Evolutionary conservation across 2,113 vertebrate genomes (phyloP), one percentile per base, ranked within the genome.

Genomic region (Neolamprologus fasciatus): DNA sequence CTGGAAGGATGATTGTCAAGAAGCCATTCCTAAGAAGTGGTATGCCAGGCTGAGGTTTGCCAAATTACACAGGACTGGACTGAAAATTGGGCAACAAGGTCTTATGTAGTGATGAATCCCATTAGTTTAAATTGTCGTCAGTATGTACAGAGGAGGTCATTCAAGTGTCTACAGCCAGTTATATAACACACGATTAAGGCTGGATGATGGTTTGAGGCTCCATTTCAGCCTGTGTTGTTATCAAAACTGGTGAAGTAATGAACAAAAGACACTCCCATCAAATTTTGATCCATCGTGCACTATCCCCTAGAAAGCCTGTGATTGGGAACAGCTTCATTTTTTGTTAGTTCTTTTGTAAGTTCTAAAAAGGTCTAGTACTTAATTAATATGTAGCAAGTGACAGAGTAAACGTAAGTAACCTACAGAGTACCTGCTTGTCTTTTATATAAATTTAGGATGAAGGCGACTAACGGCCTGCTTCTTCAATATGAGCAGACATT

Each of bases 401-500:
- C 9, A 50, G 16, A 19, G 23, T 5, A 76, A 50, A 50, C 4
- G 6, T 28, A 76, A 76, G 28, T 28, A 47, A 76, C 9, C 0
- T 50, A 76, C 42, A 19, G 9, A 50, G 8, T 84, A 33, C 9
- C 4, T 85, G n/a, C 37, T 83, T 89, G 45, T 88, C 10, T 19
- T 91, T 54, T 53, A 31, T 73, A 16, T 63, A 5, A 54, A 55
- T 87, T 7, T 13, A 97, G 96, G 83, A 86, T 95, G 85, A 95
- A 93, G 82, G 57, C 12, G 21, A 94, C 92, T 8, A 93, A 91
- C 66, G 37, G 66, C 19, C 81, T 93, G 23, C 91, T 97, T 35
- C 91, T 90, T 82, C 95, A 96, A 50, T 96, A 96, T 87, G 92
- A 95, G 86, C 94, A 95, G 80, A 91, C 83, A 1, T 82, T 96